A percentile compares a stretch with the other conserved stretches of the same genome.
phyloP scores from a whole-genome alignment of 2,797 vertebrate species.

The Pogonophryne albipinna region DNA sequence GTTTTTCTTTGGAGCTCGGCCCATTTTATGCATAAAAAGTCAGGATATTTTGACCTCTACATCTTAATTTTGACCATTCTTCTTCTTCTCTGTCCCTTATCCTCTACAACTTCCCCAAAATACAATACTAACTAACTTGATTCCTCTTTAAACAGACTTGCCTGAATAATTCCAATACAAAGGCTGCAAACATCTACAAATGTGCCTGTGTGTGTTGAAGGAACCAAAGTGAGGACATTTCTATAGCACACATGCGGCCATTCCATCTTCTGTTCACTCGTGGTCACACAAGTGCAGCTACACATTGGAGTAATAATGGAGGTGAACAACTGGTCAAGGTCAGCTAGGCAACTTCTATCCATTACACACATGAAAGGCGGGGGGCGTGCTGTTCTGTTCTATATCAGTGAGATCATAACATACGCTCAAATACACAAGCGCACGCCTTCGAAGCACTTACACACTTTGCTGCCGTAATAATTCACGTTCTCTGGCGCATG shows the following conservation, averaged over 20 bases:
- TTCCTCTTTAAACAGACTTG: background rate
- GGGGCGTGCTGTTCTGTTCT: background rate
- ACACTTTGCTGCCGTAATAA: constrained; percentile 1
- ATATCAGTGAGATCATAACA: background rate
- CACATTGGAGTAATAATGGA: constrained; percentile 38
- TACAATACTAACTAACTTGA: background rate
- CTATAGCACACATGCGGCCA: constrained; percentile 4
- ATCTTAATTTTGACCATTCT: constrained; percentile 1
- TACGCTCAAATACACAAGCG: background rate
- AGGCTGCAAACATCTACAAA: constrained; percentile 16
- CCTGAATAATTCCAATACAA: constrained; percentile 13
- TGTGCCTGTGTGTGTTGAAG: background rate
- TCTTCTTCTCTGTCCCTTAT: background rate
- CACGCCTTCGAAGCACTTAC: background rate
- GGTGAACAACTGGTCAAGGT: constrained; percentile 69
- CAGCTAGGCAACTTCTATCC: constrained; percentile 25
- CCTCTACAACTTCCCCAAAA: constrained; percentile 6
- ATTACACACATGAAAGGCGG: constrained; percentile 1
- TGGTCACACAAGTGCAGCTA: constrained; percentile 12
- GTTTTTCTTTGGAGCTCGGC: background rate
- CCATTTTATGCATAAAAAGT: constrained; percentile 2
- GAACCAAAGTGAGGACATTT: background rate
- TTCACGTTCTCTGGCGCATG: constrained; percentile 8
- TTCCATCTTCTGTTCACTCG: constrained; percentile 29
- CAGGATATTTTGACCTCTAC: background rate